Base-by-base conservation (phyloP, 2,113 vertebrate species). In the Orcinus orca region DNA sequence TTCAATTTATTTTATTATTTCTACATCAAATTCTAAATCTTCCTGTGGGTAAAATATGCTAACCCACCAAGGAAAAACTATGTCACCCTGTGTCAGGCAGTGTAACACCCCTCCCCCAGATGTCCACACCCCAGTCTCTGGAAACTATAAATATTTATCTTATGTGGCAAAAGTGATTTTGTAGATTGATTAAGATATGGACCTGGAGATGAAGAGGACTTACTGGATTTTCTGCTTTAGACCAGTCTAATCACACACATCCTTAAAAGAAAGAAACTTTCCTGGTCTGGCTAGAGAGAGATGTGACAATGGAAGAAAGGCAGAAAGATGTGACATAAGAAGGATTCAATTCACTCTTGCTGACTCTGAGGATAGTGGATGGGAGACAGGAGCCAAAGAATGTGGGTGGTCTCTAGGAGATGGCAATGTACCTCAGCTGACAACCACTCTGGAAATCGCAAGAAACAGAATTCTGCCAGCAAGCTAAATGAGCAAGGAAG, bases 1-100 rank as follows among this genome's bases (percentile, higher is more conserved):
- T 82, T 96, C 73, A 55, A 80, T 50, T 82, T 47, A 36, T 90
- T 86, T 87, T 3, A 50, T 93, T 73, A 74, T 93, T 84, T 90
- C 38, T 86, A 88, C 23, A 86, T 4, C 1, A 81, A 88, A 55
- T 14, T 23, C 41, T 92, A 73, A 47, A 74, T 73, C 8, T 73
- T 81, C n/a, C 5, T 77, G 3, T 68, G 2, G 4, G 4, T 50
- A 88, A 85, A 25, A 41, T 29, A 63, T 4, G 36, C 1, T n/a
- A 44, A 53, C 14, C 5, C 33, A 76, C 8, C 2, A 93, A 65
- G 25, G 6, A 88, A 65, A 25, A 74, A 17, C 29, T 62, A 33
- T 14, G 3, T 71, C 55, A 15, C 23, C 18, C 4, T 83, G 6
- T 63, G 5, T 12, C 4, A 60, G 4, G 12, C 12, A 95, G 18